Base-by-base conservation (phyloP, 2,113 vertebrate species). In the Hylia prasina region DNA sequence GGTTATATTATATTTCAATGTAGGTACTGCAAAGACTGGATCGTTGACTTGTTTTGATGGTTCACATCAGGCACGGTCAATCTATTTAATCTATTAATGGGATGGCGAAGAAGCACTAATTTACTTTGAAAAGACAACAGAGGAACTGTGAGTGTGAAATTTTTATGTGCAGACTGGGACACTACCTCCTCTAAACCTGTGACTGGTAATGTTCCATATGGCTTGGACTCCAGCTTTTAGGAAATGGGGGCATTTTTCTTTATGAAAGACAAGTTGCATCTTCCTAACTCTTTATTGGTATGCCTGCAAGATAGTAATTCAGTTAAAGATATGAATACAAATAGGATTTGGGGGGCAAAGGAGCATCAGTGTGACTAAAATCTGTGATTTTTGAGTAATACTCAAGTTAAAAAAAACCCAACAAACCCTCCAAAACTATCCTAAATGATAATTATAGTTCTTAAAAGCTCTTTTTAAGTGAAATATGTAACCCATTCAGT, bases 371-470 rank as follows among this genome's bases (percentile, higher is more conserved):
- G 3, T 63, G 60, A 63, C 35, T 51, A 54, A 19, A 94, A 64
- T 69, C 40, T 56, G 22, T 56, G 31, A 30, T 40, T 66, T 94
- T 92, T 47, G 15, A 73, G 6, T 30, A 35, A n/a, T 56, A 27
- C 3, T 57, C 13, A 28, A 69, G n/a, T 30, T 4, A 2, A 13
- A 35, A 13, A 35, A 37, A 51, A 3, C 0, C 3, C 11, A 60
- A 23, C 9, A 28, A 39, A 60, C 14, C 6, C 7, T 13, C 7
- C 50, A 31, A 65, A 39, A 27, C 37, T 63, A 42, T 70, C 15
- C 45, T 33, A n/a, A 70, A 47, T 54, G 11, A 45, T 33, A 45
- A 24, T 91, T 83, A 6, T 45, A 87, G 3, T n/a, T 73, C n/a
- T 73, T 87, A 48, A 60, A 66, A 94, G 28, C n/a, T 86, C 20